Base-by-base conservation (phyloP, 2,888 invertebrate species). In the Lissocephala sabroskyi region DNA sequence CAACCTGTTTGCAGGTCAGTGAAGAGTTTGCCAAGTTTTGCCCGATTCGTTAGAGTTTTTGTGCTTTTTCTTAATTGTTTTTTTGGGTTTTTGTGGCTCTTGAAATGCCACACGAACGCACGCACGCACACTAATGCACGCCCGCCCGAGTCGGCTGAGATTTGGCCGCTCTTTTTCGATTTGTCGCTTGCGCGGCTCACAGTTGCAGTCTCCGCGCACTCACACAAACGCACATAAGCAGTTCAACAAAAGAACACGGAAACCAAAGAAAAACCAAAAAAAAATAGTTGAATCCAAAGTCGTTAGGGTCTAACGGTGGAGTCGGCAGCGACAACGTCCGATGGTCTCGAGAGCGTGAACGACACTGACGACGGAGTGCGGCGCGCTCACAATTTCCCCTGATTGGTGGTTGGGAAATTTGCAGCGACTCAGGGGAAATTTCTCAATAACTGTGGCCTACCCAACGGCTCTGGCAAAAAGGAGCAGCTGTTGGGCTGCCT, bases 301-400 rank as follows among this genome's bases (percentile, higher is more conserved):
- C 35, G 17, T 28, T n/a, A n/a, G n/a, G n/a, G n/a, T n/a, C n/a
- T n/a, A n/a, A n/a, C 26, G 3, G 3, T 33, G 33, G 23, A 32
- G 39, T 33, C 49, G 41, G 61, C 64, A 66, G 59, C 59, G 55
- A 58, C 41, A 42, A 74, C 79, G 80, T 79, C 80, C 65, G 70
- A 64, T 71, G 61, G 62, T 63, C 63, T 59, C 53, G 64, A 70
- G 76, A 79, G 80, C 65, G 54, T 66, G 65, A 61, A 53, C 62
- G 59, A 65, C 56, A 77, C 79, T 79, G 62, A 32, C n/a, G n/a
- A n/a, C n/a, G n/a, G n/a, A n/a, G n/a, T n/a, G n/a, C n/a, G n/a
- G n/a, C n/a, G n/a, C n/a, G n/a, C n/a, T n/a, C n/a, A n/a, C n/a
- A 56, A 46, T 11, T 33, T n/a, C 23, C 23, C 23, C 23, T 23